These are phyloP conservation scores for Neopipo cinnamomea DNA, from an alignment of 2,113 vertebrate genomes.

Conservation along the genomic window DNA sequence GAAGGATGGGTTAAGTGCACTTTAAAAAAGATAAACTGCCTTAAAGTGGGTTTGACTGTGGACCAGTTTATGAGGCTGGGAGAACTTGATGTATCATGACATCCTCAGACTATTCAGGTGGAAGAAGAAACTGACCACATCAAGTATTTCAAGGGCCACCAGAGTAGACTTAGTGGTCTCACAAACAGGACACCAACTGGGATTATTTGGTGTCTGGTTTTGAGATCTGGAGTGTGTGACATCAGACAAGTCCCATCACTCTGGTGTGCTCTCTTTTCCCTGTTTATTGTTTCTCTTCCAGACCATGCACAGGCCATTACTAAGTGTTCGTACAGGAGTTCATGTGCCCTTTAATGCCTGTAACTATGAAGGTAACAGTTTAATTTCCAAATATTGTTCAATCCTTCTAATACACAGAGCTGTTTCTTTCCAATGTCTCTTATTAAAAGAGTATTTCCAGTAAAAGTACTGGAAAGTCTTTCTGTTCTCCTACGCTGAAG, in stretches of 20 bases:
- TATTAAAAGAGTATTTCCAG: neutral
- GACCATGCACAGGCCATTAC: neutral
- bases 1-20: neutral
- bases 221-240: neutral
- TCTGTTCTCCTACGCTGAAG: neutral
- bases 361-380: neutral
- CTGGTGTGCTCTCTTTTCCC: neutral
- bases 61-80: neutral
- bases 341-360: neutral
- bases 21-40: neutral
- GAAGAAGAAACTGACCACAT: neutral
- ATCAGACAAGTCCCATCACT: neutral
- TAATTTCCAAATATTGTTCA: neutral
- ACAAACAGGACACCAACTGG: neutral
- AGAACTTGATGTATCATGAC: neutral
- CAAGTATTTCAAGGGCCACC: neutral
- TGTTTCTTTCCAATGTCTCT: neutral
- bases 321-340: neutral
- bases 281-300: neutral
- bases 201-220: neutral
- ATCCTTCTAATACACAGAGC: neutral
- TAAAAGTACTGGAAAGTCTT: neutral
- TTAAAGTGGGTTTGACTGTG: neutral
- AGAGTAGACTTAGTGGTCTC: neutral
- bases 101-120: neutral